Evolutionary conservation across 2,888 invertebrate species (phyloP), one percentile per base, ranked within the genome.

Genomic region (Anodontia alba): DNA sequence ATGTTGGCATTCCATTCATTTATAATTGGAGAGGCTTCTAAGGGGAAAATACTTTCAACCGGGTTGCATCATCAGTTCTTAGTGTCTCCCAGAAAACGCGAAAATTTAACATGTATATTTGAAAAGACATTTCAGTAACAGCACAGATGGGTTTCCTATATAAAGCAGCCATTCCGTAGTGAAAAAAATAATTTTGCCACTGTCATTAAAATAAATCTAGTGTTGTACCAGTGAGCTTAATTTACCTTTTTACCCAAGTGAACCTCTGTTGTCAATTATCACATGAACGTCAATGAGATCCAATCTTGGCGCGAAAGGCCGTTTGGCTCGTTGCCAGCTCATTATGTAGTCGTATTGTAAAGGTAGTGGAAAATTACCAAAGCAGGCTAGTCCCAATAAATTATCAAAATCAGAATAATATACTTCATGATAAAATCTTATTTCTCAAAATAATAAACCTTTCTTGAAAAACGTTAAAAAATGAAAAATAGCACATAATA

Each of bases 1-100:
- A 74, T 87, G 84, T 49, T 83, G 89, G 89, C 87, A 89, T 89
- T 89, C 88, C 89, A 89, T 89, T 89, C 89, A 89, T 86, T 81
- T 84, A 81, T 84, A 81, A 81, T 78, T 72, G 80, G 73, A 78
- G 49, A 54, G 80, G 82, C 68, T 62, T 12, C 73, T 26, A 0
- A 54, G 29, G 51, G 76, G 78, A 73, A 20, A 10, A 42, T 26
- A 38, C 17, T 26, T 51, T 29, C 29, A 33, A 29, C 15, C 69
- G 68, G 36, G 68, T 85, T 85, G 84, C 84, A 85, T 85, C 84
- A 85, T 81, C 84, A 72, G 38, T 8, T 38, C 38, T 38, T 38
- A 3, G n/a, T 20, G 8, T 38, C 10, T n/a, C n/a, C n/a, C n/a
- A n/a, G n/a, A n/a, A n/a, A n/a, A n/a, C n/a, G n/a, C n/a, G n/a